Evolutionary conservation across 2,113 vertebrate species (phyloP).

Genomic region (Scomber colias): DNA sequence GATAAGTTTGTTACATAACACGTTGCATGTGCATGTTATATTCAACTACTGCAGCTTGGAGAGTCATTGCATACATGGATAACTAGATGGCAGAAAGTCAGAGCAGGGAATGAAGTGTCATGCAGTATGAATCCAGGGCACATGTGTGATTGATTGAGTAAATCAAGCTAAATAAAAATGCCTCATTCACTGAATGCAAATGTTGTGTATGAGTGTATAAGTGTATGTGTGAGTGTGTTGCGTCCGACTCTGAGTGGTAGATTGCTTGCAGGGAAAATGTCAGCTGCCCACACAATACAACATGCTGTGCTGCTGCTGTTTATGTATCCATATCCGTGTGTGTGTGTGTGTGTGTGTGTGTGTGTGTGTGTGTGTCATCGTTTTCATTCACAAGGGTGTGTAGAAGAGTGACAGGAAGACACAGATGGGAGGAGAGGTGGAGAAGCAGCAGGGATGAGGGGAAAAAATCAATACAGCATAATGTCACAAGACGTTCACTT

Average conservation of each 20-base stretch:
- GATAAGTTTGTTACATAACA: constrained; percentile 39
- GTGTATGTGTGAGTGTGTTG: constrained; percentile 19
- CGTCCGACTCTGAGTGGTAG: constrained; percentile 42
- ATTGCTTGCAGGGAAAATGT: constrained; percentile 55
- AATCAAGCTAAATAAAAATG: constrained; percentile 38
- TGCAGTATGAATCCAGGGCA: constrained; percentile 31
- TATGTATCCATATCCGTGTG: background rate
- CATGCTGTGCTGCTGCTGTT: constrained; percentile 28
- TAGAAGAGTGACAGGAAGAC: constrained; percentile 43
- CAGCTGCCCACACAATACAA: constrained; percentile 60
- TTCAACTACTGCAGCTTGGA: constrained; percentile 34
- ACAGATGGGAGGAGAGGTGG: constrained; percentile 33
- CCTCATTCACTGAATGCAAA: constrained; percentile 26
- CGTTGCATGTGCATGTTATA: constrained; percentile 31
- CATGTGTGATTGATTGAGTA: constrained; percentile 30
- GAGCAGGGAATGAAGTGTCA: constrained; percentile 48
- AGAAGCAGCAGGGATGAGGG: constrained; percentile 24
- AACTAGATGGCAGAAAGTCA: constrained; percentile 58
- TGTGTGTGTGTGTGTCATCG: background rate
- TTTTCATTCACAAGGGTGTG: constrained; percentile 56
- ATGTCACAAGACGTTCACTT: constrained; percentile 38
- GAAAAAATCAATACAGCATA: constrained; percentile 31
- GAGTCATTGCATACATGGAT: constrained; percentile 51
- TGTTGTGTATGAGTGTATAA: background rate
- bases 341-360: constrained; percentile 1